phyloP scores from a whole-genome alignment of 2,797 vertebrate species.

The Aldrovandia affinis region DNA sequence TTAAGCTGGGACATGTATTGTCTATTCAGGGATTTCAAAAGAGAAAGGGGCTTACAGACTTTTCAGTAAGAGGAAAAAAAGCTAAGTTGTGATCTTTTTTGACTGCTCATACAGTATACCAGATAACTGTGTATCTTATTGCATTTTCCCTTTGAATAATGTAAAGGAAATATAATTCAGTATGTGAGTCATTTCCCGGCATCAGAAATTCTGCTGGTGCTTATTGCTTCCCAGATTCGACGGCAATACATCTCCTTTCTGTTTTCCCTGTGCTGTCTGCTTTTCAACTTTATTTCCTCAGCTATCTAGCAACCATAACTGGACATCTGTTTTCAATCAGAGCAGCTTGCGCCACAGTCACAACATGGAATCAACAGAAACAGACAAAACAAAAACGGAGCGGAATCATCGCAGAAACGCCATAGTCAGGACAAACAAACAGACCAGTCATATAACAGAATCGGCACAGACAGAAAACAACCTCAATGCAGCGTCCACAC shows the following conservation, averaged over 20 bases:
- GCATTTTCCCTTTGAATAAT: slow-evolving; percentile 18
- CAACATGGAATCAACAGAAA: slow-evolving; percentile 29
- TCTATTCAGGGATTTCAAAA: background rate
- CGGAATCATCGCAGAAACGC: background rate
- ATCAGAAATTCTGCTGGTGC: slow-evolving; percentile 43
- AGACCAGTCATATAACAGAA: background rate
- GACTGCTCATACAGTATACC: background rate
- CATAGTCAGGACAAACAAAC: background rate
- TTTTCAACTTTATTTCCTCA: slow-evolving; percentile 59
- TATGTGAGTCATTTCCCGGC: slow-evolving; percentile 4
- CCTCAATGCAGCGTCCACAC: background rate
- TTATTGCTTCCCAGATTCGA: slow-evolving; percentile 37
- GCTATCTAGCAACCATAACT: slow-evolving; percentile 55
- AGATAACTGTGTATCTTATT: background rate
- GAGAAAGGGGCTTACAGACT: background rate
- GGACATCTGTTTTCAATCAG: slow-evolving; percentile 67
- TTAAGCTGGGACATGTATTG: background rate
- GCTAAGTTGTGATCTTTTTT: background rate
- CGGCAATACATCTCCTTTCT: slow-evolving; percentile 32
- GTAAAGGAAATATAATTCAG: slow-evolving; percentile 15
- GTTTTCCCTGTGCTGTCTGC: slow-evolving; percentile 50
- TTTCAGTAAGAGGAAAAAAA: background rate
- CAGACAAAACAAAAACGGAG: background rate
- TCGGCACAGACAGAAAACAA: background rate
- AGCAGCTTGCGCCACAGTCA: slow-evolving; percentile 56